A percentile compares a stretch with the other conserved stretches of the same genome.
phyloP scores from a whole-genome alignment of 2,113 vertebrate species.

The Cyanoliseus patagonus region DNA sequence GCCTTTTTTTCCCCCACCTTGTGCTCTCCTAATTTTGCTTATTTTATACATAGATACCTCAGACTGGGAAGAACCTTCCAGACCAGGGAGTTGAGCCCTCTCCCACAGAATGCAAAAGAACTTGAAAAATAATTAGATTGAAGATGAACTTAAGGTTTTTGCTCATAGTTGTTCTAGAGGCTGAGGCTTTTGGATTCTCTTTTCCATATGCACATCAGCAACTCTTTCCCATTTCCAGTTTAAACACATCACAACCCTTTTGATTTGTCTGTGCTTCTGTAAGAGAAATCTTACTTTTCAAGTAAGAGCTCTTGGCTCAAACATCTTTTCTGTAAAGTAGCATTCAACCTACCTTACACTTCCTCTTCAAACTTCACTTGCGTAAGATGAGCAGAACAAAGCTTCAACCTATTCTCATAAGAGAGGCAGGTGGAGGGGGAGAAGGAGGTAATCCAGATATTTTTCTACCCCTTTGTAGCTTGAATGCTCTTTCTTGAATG shows the following conservation, averaged over 20 bases:
- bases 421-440: not conserved
- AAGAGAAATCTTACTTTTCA: not conserved
- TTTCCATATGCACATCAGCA: not conserved
- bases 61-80: not conserved
- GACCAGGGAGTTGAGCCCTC: not conserved
- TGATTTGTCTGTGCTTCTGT: not conserved
- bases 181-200: not conserved
- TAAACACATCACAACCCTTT: not conserved
- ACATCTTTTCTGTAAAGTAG: not conserved
- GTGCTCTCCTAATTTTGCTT: not conserved
- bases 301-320: not conserved
- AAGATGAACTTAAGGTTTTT: not conserved
- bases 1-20: fast-evolving
- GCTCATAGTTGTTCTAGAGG: not conserved
- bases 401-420: not conserved
- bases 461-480: not conserved
- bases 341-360: not conserved
- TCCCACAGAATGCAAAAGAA: not conserved
- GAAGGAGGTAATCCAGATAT: not conserved
- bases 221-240: not conserved
- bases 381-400: not conserved
- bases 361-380: not conserved
- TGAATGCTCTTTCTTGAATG: not conserved
- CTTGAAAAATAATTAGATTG: not conserved
- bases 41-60: not conserved